Conservation (phyloP, 2,113 vertebrate genomes). For the Numida meleagris region DNA sequence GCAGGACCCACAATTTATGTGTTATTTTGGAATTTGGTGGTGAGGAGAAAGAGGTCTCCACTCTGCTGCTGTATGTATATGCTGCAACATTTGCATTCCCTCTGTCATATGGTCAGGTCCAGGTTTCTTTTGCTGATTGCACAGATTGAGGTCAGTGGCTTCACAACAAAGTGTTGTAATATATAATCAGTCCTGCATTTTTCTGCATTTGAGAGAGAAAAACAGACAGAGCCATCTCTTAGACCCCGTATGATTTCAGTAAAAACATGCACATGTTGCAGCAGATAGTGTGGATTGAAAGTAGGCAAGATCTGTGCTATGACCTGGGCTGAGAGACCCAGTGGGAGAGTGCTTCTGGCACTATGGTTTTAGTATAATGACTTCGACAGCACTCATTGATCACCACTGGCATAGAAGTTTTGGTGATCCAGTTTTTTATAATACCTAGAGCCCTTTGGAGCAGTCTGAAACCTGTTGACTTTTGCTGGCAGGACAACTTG, state of each 20-base stretch:
- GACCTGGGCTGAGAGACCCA: neutral
- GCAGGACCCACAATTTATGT: neutral
- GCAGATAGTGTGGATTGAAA: neutral
- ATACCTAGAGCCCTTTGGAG: neutral
- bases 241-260: neutral
- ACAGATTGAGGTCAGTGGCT: neutral
- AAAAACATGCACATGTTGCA: neutral
- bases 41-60: rapidly evolving
- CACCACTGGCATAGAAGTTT: neutral
- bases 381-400: neutral
- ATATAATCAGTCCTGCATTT: neutral
- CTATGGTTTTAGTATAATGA: neutral
- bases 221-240: neutral
- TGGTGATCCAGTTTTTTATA: neutral
- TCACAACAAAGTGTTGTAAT: neutral
- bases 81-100: neutral
- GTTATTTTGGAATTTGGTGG: neutral
- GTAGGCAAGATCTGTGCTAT: neutral
- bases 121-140: neutral
- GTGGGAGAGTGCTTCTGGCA: neutral
- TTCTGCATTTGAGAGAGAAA: neutral
- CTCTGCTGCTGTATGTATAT: neutral
- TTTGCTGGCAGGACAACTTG: neutral
- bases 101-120: neutral
- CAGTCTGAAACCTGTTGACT: neutral